A percentile compares a stretch with the other conserved stretches of the same genome.
Conservation (phyloP, 2,113 vertebrate species). For the Rhipidura dahli region DNA sequence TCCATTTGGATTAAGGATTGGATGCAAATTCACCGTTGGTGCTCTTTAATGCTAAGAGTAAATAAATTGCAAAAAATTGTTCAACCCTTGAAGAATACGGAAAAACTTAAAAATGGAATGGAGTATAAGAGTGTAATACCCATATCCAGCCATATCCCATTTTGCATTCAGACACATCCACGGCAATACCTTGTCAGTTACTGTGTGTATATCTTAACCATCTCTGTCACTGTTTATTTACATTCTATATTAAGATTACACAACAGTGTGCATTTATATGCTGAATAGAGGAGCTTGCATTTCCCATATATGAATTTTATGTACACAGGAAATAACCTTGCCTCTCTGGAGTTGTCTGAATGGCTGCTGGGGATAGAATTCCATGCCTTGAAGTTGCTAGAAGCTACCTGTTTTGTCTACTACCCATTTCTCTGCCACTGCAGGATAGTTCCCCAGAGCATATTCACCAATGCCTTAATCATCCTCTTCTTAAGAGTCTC, state of each 20-base stretch:
- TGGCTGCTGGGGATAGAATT: slow-evolving; percentile 25
- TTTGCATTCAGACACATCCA: background rate
- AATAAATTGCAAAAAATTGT: background rate
- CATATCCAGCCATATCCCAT: background rate
- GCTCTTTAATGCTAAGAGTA: background rate
- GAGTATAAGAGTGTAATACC: background rate
- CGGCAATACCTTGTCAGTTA: slow-evolving; percentile 1
- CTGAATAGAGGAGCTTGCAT: slow-evolving; percentile 11
- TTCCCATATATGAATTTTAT: background rate
- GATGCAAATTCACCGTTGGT: background rate
- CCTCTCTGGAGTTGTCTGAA: slow-evolving; percentile 22
- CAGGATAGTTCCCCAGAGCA: slow-evolving; percentile 3
- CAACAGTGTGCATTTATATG: slow-evolving; percentile 6
- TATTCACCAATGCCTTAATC: slow-evolving; percentile 40
- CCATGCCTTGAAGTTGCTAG: slow-evolving; percentile 4
- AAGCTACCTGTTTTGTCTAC: slow-evolving; percentile 9
- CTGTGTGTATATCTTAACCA: background rate
- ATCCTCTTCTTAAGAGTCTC: slow-evolving; percentile 33
- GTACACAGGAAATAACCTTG: slow-evolving; percentile 25
- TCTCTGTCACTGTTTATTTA: slow-evolving; percentile 43
- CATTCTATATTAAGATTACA: slow-evolving; percentile 34
- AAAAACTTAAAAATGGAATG: background rate
- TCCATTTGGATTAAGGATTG: slow-evolving; percentile 25
- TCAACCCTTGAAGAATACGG: background rate
- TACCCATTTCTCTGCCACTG: background rate